Base-by-base conservation (phyloP, 2,797 vertebrate species). In the Hoplostethus mediterraneus region DNA sequence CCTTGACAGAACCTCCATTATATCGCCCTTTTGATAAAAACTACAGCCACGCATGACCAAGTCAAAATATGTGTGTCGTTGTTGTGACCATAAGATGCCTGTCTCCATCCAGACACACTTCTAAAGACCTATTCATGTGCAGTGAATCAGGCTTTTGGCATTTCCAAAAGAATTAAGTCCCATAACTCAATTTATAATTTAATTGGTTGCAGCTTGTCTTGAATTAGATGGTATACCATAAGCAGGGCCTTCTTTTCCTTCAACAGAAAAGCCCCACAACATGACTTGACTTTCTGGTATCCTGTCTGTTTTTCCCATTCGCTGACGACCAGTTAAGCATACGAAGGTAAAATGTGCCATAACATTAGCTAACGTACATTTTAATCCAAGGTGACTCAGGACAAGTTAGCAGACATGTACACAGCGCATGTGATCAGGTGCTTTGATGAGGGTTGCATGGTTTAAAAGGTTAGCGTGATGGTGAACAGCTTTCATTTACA, bases 141-240 rank as follows among this genome's bases (percentile, higher is more conserved):
- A 75, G 54, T 67, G 71, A 91, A 90, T 92, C 77, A 90, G 82
- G 63, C 82, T 73, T 87, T 77, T 63, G 71, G 69, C 63, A 90
- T 92, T 89, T 83, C 65, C 68, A 83, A 77, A 90, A 79, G 11
- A 90, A 89, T 89, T 77, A 90, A 83, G 74, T 61, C 70, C 72
- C 74, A 80, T 93, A 92, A 94, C 77, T 91, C 28, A 89, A 92
- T 93, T 92, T 91, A 77, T 83, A 67, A 82, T 84, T 71, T 92
- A 93, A 94, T 85, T 93, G 92, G 90, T 75, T 83, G 85, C 90
- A 92, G 86, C 89, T 79, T 73, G 89, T 58, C 65, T 87, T 79
- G 69, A 87, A 84, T 94, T 94, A 91, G 65, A 62, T 79, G 47
- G 47, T 53, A 63, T 73, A 68, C 62, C 1, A 8, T 63, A 63